Percentiles rank a stretch among this genome's conserved stretches.
These are phyloP conservation scores for Phytoseiulus persimilis DNA, from an alignment of 2,888 invertebrate genomes.

Conservation along the genomic window DNA sequence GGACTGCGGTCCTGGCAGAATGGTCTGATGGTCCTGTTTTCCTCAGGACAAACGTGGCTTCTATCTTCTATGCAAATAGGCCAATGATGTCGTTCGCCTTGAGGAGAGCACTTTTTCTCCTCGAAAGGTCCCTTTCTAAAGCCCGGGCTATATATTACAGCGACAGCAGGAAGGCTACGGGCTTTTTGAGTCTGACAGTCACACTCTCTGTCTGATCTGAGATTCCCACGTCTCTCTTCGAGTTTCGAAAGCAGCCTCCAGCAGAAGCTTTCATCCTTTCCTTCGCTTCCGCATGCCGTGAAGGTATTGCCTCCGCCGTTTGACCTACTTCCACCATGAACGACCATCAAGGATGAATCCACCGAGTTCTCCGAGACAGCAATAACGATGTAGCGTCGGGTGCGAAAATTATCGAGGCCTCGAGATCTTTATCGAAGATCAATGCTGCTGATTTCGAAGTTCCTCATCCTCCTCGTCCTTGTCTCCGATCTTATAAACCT, in stretches of 20 bases:
- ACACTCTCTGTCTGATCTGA: background rate
- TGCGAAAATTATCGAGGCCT: too few species aligned
- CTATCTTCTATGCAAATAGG: background rate
- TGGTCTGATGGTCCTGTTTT: background rate
- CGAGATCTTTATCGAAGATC: too few species aligned
- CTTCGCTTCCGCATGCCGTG: background rate
- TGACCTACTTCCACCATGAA: background rate
- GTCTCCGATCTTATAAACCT: too few species aligned
- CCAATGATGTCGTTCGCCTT: slow-evolving; percentile 5
- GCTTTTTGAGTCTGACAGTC: background rate
- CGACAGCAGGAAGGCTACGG: background rate
- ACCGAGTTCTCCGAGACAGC: background rate
- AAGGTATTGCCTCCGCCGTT: background rate
- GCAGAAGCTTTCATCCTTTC: background rate
- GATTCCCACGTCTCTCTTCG: background rate
- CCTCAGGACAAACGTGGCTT: background rate
- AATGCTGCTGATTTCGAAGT: too few species aligned
- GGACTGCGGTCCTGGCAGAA: background rate
- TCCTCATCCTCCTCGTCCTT: too few species aligned
- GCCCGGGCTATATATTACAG: background rate
- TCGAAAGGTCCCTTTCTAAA: background rate
- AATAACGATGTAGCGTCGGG: too few species aligned
- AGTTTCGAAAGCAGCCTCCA: background rate
- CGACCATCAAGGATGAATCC: background rate
- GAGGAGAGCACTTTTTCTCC: background rate